Evolutionary conservation across 2,888 invertebrate species (phyloP).

Genomic region (Theodoxus fluviatilis): DNA sequence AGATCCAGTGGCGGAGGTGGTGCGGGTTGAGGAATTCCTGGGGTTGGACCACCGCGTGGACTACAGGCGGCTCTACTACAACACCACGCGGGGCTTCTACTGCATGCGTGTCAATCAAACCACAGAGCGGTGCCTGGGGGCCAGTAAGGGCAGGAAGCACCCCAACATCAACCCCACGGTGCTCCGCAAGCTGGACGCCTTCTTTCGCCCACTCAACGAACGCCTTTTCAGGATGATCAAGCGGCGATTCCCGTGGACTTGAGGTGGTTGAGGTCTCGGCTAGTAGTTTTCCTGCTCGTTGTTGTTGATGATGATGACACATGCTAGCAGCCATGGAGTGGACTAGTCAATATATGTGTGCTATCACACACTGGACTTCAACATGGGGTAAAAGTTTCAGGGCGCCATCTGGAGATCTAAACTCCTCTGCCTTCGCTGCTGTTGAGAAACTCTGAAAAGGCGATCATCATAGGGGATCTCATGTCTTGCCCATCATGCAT

Average conservation of each 20-base stretch:
- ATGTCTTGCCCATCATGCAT: too few species aligned
- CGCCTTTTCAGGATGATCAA: slow-evolving; percentile 80
- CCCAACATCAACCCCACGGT: slow-evolving; percentile 81
- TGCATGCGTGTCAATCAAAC: slow-evolving; percentile 79
- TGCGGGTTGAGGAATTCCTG: slow-evolving; percentile 59
- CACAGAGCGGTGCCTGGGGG: slow-evolving; percentile 84
- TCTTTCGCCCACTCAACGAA: slow-evolving; percentile 57
- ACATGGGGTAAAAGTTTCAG: too few species aligned
- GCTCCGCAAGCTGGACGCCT: slow-evolving; percentile 46
- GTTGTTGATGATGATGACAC: too few species aligned
- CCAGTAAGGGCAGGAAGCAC: slow-evolving; percentile 85
- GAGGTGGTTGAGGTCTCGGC: too few species aligned
- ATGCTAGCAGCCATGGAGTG: too few species aligned
- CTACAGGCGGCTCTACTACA: slow-evolving; percentile 91
- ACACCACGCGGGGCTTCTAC: slow-evolving; percentile 95
- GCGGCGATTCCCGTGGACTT: slow-evolving; percentile 85
- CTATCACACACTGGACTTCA: too few species aligned
- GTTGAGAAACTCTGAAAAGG: too few species aligned
- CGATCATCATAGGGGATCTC: too few species aligned
- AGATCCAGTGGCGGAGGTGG: slow-evolving; percentile 58
- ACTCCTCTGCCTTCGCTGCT: too few species aligned
- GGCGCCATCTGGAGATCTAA: too few species aligned
- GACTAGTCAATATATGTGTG: too few species aligned
- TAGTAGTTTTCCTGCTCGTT: too few species aligned
- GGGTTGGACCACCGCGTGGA: slow-evolving; percentile 53